Evolutionary conservation across 2,797 vertebrate species (phyloP), one percentile per base, ranked within the genome.

Genomic region (Paedocypris micromegethes): DNA sequence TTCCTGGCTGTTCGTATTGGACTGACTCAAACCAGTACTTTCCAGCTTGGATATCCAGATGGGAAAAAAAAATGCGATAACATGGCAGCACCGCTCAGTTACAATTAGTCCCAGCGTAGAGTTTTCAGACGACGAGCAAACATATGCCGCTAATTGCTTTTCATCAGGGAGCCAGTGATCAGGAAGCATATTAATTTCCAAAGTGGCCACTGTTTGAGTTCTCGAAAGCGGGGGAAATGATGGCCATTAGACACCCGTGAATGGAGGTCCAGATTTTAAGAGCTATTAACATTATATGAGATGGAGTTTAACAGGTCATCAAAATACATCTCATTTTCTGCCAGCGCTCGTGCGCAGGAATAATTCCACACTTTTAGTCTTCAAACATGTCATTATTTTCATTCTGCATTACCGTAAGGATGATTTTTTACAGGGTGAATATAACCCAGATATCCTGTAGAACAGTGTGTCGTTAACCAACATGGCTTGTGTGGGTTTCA

Each of bases 81-180:
- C 74, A 73, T 63, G n/a, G 47, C 58, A 7, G 38, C 73, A 76
- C 50, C 41, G 75, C 75, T 77, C 65, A 68, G 53, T 72, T 70
- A 63, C 75, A 82, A 77, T 85, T 77, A 79, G 72, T 77, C 62
- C 63, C 66, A 65, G 64, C 66, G 66, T 62, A 70, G 70, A 73
- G 68, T 78, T 48, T 75, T 64, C 55, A 66, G 59, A 72, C 70
- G 66, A 68, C 78, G 75, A 70, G 49, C 75, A 80, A 82, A 82
- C 79, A 83, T 80, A 84, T 81, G 79, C 74, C 72, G 64, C 65
- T 84, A 85, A 88, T 82, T 67, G 80, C 74, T 73, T 84, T 83
- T 81, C 75, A 83, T 86, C 82, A 81, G 75, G 58, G 74, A 80
- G 72, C 62, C 66, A 72, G 68, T 54, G 64, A 82, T 83, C 76